A percentile compares a stretch with the other conserved stretches of the same genome.
These are phyloP conservation scores for Amazona vittata DNA, from an alignment of 2,113 vertebrate genomes.

Conservation along the genomic window DNA sequence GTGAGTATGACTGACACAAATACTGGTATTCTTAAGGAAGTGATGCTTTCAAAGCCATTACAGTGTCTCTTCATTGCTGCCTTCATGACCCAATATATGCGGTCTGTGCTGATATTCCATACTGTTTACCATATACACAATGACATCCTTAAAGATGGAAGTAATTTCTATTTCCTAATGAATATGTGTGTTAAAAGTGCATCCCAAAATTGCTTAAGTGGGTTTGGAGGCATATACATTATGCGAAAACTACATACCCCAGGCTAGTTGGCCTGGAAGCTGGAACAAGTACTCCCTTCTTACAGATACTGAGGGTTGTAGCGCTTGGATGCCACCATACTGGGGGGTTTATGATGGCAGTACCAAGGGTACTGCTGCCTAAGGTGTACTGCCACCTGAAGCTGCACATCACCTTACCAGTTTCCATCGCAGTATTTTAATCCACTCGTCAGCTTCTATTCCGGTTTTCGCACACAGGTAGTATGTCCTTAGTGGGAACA, in stretches of 20 bases:
- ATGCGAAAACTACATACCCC: fast-evolving
- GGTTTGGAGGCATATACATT: background rate
- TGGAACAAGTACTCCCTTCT: background rate
- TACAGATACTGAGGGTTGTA: background rate
- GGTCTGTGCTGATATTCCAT: fast-evolving
- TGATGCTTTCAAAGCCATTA: background rate
- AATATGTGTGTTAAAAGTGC: background rate
- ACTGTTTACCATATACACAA: background rate
- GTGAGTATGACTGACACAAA: background rate
- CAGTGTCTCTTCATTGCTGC: background rate
- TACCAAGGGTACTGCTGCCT: background rate
- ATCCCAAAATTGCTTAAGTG: background rate
- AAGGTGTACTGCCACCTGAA: fast-evolving
- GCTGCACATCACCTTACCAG: conserved; percentile 79
- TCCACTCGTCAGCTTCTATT: conserved; percentile 96
- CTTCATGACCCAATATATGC: fast-evolving
- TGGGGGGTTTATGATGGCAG: too few species aligned
- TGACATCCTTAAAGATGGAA: background rate
- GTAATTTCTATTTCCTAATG: background rate
- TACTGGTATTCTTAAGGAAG: background rate
- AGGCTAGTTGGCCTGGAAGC: background rate
- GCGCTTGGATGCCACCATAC: too few species aligned
- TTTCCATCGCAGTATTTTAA: conserved; percentile 94
- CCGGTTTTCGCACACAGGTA: conserved; percentile 93
- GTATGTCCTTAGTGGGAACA: conserved; percentile 93